A percentile compares a stretch with the other conserved stretches of the same genome.
Conservation (phyloP, 2,113 vertebrate genomes). For the Scolopax mira region DNA sequence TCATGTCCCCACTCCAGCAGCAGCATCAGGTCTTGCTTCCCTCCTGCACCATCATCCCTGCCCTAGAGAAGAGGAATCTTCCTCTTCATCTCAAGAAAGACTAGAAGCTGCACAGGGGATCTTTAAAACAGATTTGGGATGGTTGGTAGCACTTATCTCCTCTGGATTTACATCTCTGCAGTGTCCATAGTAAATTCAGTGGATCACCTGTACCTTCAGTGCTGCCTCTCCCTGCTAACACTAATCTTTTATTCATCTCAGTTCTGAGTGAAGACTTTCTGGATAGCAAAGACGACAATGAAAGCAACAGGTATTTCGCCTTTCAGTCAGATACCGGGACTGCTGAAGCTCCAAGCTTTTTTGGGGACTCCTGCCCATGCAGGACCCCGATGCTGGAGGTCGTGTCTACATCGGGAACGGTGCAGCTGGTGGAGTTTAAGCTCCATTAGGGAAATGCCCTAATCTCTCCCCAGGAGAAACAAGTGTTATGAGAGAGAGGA, state of each 20-base stretch:
- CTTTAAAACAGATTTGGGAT: background rate
- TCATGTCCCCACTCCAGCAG: rapidly evolving
- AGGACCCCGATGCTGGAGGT: rapidly evolving
- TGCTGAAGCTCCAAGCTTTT: background rate
- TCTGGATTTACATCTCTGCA: background rate
- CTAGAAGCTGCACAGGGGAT: background rate
- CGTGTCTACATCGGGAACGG: rapidly evolving
- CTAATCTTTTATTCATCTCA: constrained; percentile 8
- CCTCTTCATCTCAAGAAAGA: background rate
- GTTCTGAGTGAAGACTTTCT: background rate
- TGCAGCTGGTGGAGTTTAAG: rapidly evolving
- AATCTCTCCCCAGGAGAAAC: background rate
- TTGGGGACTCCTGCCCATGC: rapidly evolving
- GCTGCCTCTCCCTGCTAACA: background rate
- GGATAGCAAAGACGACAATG: rapidly evolving
- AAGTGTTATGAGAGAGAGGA: background rate
- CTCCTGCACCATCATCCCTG: rapidly evolving
- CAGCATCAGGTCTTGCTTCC: background rate
- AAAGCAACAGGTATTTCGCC: background rate
- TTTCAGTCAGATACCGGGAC: rapidly evolving
- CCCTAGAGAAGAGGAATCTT: background rate
- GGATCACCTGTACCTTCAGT: background rate
- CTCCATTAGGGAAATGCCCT: rapidly evolving
- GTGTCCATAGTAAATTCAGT: background rate
- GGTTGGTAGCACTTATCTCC: background rate